A percentile compares a stretch with the other conserved stretches of the same genome.
Evolutionary conservation across 1,140 invertebrate species (phyloP).

Genomic region (Chironomus striatipennis): DNA sequence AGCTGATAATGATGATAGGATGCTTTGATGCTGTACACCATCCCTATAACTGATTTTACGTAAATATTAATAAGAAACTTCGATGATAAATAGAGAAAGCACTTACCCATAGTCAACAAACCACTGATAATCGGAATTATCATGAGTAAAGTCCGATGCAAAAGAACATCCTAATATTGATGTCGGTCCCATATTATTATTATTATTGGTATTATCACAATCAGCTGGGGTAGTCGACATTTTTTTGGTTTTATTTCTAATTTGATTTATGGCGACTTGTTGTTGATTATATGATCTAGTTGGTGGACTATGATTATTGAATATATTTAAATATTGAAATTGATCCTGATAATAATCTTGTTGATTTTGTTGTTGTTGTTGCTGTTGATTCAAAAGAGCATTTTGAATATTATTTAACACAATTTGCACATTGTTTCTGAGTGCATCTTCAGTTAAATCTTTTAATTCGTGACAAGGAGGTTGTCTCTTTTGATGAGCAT

Average conservation of each 20-base stretch:
- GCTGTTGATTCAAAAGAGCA: slow-evolving; percentile 5
- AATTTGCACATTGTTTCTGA: slow-evolving; percentile 40
- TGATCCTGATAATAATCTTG: slow-evolving; percentile 38
- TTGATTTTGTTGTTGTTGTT: not conserved
- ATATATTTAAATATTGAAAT: slow-evolving; percentile 28
- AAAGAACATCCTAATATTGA: slow-evolving; percentile 40
- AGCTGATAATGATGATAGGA: slow-evolving; percentile 68
- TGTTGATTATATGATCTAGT: not conserved
- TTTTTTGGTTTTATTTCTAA: slow-evolving; percentile 9
- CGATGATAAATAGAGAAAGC: no score
- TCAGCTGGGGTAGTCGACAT: not conserved
- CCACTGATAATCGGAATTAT: slow-evolving; percentile 84
- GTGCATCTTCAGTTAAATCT: slow-evolving; percentile 39
- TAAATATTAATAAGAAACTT: no score
- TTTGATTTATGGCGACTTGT: not conserved
- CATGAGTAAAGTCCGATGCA: slow-evolving; percentile 66
- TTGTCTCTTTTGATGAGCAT: not conserved
- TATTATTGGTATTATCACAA: slow-evolving; percentile 17
- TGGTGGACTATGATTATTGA: not conserved
- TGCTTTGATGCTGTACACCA: slow-evolving; percentile 66
- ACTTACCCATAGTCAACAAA: slow-evolving; percentile 75
- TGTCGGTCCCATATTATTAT: slow-evolving; percentile 27
- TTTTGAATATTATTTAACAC: slow-evolving; percentile 36
- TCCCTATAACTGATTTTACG: slow-evolving; percentile 57
- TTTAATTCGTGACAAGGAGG: not conserved